Evolutionary conservation across 1,140 invertebrate species (phyloP), one percentile per base, ranked within the genome.

Genomic region (Amphibalanus amphitrite): DNA sequence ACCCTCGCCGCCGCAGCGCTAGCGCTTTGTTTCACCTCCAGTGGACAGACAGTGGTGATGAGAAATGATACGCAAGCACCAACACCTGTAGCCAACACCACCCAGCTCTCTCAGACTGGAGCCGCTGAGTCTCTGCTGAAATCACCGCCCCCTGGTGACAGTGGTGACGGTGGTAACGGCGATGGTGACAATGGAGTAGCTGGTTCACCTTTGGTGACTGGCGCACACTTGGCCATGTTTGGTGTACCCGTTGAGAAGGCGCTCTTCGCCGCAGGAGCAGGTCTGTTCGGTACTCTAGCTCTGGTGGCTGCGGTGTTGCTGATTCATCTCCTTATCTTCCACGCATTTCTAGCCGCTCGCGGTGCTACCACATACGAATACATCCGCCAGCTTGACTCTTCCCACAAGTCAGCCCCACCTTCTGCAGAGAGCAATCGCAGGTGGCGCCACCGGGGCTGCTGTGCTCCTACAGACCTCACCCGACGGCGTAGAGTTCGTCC

Each of bases 251-350:
- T 82, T 8, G 72, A 76, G 28, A 76, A 78, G 26, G 73, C 77
- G 15, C 76, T 76, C 10, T 83, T 81, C 77, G 75, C 81, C 13
- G 76, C 77, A 10, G 25, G 82, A 8, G 72, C 82, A 28, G 77
- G 77, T 0, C 73, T 79, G 6, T 73, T 79, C 8, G 76, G 76
- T 28, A 72, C 89, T 17, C 80, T 92, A 28, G 88, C 90, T 0
- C 82, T 90, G 10, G 83, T 92, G 15, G 88, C 90, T 4, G 86
- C 89, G 0, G 86, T 87, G 28, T 82, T 95, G 28, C 82, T 97
- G 17, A 82, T 92, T 28, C 93, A 97, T 82, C 82, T 97, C 29
- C 90, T 91, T 78, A 88, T 90, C 78, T 94, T 94, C 80, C 91
- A 95, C 80, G 47, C 47, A 1, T 59, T 59, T 20, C 47, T 59